Conservation (phyloP, 2,113 vertebrate species). For the Pseudonaja textilis region DNA sequence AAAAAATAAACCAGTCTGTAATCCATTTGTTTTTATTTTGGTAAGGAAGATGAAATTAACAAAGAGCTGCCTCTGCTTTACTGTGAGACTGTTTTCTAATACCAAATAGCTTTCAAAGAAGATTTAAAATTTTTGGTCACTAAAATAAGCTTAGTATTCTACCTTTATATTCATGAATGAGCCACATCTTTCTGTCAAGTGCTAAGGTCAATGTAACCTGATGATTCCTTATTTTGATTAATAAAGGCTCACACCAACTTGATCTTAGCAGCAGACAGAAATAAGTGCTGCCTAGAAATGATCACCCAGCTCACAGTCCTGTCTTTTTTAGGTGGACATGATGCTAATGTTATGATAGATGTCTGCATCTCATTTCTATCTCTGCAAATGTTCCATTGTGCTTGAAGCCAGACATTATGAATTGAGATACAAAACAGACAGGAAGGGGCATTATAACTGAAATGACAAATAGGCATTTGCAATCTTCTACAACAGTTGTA, state of each 20-base stretch:
- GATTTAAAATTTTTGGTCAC: not conserved
- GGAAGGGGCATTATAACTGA: constrained; percentile 8
- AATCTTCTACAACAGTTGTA: not conserved
- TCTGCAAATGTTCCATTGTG: constrained; percentile 19
- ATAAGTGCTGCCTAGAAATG: constrained; percentile 10
- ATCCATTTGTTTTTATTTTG: not conserved
- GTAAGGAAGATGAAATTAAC: not conserved
- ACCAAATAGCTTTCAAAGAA: not conserved
- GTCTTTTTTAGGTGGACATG: not conserved
- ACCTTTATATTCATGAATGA: not conserved
- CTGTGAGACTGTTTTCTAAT: constrained; percentile 1
- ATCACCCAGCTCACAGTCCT: not conserved
- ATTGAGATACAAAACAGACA: constrained; percentile 5
- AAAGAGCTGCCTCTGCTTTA: not conserved
- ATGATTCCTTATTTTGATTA: not conserved
- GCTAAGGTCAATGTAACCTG: not conserved
- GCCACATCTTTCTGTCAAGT: not conserved
- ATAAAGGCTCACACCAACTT: not conserved
- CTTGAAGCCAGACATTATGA: constrained; percentile 8
- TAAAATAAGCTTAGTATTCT: constrained; percentile 10
- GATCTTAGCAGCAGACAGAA: not conserved
- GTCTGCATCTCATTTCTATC: constrained; percentile 10
- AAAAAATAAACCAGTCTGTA: not conserved
- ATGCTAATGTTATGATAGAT: constrained; percentile 7
- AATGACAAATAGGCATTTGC: constrained; percentile 1